These are phyloP conservation scores for Hippopotamus amphibius DNA, from an alignment of 2,113 vertebrate species.

Conservation along the genomic window DNA sequence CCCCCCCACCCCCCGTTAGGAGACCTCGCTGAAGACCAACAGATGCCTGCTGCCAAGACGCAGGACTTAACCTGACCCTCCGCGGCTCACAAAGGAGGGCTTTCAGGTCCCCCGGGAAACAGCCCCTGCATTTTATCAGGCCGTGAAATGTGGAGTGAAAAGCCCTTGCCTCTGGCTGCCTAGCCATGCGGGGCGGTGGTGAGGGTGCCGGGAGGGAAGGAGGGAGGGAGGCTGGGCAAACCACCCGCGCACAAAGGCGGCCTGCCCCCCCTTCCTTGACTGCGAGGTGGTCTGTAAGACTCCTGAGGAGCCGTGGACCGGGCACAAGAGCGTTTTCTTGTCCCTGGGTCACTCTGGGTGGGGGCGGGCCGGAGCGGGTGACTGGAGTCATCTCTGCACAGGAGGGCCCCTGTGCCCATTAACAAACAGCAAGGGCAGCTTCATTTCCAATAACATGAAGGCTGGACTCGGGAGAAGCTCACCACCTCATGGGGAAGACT, in stretches of 20 bases:
- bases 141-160: constrained; percentile 94
- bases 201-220: constrained; percentile 69
- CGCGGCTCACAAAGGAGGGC: constrained; percentile 88
- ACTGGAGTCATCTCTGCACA: constrained; percentile 64
- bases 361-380: constrained; percentile 67
- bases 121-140: constrained; percentile 91
- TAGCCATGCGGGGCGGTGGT: constrained; percentile 88
- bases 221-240: constrained; percentile 86
- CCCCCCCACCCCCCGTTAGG: neutral
- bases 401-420: constrained; percentile 59
- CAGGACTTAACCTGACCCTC: constrained; percentile 88
- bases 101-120: constrained; percentile 90
- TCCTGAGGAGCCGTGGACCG: constrained; percentile 28
- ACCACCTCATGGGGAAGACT: neutral
- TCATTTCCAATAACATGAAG: neutral
- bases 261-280: constrained; percentile 64
- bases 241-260: constrained; percentile 81
- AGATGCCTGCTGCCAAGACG: constrained; percentile 86
- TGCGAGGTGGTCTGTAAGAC: constrained; percentile 79
- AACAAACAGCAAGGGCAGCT: neutral
- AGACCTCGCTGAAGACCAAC: constrained; percentile 85
- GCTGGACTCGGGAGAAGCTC: neutral
- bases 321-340: constrained; percentile 76
- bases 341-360: constrained; percentile 56
- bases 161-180: constrained; percentile 88